Evolutionary conservation across 2,113 vertebrate species (phyloP).

Genomic region (Pardalotus punctatus): DNA sequence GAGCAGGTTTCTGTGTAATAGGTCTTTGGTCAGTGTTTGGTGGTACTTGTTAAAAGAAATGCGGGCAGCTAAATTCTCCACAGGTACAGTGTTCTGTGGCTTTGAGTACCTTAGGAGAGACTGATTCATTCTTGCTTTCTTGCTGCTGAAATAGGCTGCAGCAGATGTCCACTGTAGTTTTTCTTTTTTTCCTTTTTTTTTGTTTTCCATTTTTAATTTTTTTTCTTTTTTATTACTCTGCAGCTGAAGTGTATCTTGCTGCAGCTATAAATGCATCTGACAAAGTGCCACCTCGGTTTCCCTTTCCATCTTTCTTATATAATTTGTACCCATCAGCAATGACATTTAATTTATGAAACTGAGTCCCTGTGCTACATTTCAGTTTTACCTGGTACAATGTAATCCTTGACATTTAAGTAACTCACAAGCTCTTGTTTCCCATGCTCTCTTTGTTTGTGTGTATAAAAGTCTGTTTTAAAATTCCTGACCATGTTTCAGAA

Average conservation of each 20-base stretch:
- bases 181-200: not conserved
- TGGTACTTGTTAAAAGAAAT: not conserved
- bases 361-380: constrained; percentile 14
- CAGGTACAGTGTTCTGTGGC: not conserved
- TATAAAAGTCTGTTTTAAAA: constrained; percentile 26
- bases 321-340: constrained; percentile 49
- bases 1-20: not conserved
- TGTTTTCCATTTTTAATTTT: not conserved
- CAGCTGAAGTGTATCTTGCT: not conserved
- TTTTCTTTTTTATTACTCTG: not conserved
- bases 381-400: constrained; percentile 18
- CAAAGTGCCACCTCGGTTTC: not conserved
- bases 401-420: constrained; percentile 61
- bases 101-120: not conserved
- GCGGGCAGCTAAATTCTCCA: not conserved
- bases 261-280: constrained; percentile 30
- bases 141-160: not conserved
- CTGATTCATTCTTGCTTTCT: not conserved
- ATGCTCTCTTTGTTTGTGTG: not conserved
- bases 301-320: constrained; percentile 2
- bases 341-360: constrained; percentile 57
- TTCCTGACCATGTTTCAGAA: constrained; percentile 14
- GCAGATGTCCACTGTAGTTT: not conserved
- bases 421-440: not conserved
- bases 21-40: not conserved